Evolutionary conservation across 1,140 invertebrate genomes (phyloP), one percentile per base, ranked within the genome.

Genomic region (Mercenaria mercenaria): DNA sequence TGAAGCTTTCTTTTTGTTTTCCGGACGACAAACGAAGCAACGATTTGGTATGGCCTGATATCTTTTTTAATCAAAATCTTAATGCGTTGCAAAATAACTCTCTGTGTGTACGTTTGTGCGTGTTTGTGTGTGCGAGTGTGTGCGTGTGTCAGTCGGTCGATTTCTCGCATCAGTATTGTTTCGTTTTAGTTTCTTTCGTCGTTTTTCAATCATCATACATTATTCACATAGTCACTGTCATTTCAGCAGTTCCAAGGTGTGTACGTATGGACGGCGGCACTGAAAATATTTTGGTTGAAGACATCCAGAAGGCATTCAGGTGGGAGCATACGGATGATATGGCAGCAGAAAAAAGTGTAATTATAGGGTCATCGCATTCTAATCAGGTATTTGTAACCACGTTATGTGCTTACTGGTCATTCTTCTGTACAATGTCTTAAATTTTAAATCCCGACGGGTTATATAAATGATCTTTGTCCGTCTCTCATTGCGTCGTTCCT

Each of bases 281-380:
- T 26, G 88, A 89, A 74, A 89, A 89, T 52, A 52, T 20, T 52
- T 50, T 74, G 10, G 34, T 72, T 1, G 87, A 80, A 26, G 87
- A 89, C 47, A 89, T 89, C 23, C 88, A 89, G 47, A 89, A 82
- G 67, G 41, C 64, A 4, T 89, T 89, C 47, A 18, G 79, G 34
- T 74, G 50, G 61, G 13, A 83, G 56, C 79, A 89, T 59, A 43
- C 34, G n/a, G 80, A 89, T 89, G 52, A 56, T 34, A 89, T 89
- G 88, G 69, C 64, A n/a, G 88, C 47, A 2, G 39, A 39, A 37
- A 82, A 76, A 74, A 89, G 77, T 82, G 77, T 89, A 18, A 72
- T 89, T 8, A 83, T 18, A 43, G 88, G 88, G 37, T 32, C 20
- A 13, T 82, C 88, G 8, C 88, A 69, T 43, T 52, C 88, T 18